Base-by-base conservation (phyloP, 2,888 invertebrate species). In the Ferrisia virgata region DNA sequence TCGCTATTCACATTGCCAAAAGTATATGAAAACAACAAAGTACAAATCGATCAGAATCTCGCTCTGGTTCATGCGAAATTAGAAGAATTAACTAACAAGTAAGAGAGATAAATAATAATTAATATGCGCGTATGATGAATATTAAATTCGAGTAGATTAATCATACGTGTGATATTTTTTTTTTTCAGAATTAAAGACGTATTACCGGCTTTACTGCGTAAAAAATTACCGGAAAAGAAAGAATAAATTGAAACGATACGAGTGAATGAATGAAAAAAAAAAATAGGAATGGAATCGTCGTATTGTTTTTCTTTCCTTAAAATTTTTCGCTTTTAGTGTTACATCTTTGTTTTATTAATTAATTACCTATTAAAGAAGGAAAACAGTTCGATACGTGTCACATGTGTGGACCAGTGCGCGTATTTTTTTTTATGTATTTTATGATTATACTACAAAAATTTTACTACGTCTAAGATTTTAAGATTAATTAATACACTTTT, bases 1-100 rank as follows among this genome's bases (percentile, higher is more conserved):
- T 94, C 95, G 87, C 91, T 97, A 87, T 98, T 98, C 92, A 94
- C 97, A 87, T 91, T 98, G 90, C 98, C 98, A 86, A 98, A 98
- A 91, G 94, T 98, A 86, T 97, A 97, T 89, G 96, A 96, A 91
- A 94, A 94, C 91, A 96, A 97, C 92, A 96, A 97, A 91, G 92
- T 94, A 89, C 95, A 96, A 89, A 95, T 96, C 88, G 96, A 97
- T 91, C 94, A 95, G 89, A 95, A 96, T 90, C 91, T 96, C 87
- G 95, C 95, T 89, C 91, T 96, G 88, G 95, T 95, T 88, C 93
- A 93, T 90, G 93, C 92, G 89, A 96, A 96, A 91, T 91, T 96
- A 89, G 93, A 94, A 89, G 96, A 96, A 89, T 93, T 96, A 89
- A 93, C 95, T 88, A 93, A 94, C 89, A 96, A 96, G 96, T 96